Conservation (phyloP, 30 jellyfish, hydroid and myxozoan genomes). For the Hydractinia echinata region DNA sequence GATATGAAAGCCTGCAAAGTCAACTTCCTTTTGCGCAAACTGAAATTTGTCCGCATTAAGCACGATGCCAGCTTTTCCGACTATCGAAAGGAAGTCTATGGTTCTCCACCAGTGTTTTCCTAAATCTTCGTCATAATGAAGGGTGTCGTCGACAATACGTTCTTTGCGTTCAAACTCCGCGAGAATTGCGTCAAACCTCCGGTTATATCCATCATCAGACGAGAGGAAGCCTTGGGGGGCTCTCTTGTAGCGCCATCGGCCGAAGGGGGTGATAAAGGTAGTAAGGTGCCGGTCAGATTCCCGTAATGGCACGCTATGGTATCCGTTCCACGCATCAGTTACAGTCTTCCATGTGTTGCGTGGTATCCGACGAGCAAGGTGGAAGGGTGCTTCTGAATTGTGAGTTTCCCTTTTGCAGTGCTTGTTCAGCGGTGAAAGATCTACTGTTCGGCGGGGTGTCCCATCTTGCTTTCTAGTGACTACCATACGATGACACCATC, state of each 20-base stretch:
- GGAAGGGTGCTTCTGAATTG: slow-evolving; percentile 45
- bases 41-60: slow-evolving; percentile 25
- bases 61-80: slow-evolving; percentile 26
- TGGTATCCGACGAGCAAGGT: slow-evolving; percentile 29
- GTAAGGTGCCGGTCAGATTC: slow-evolving; percentile 16
- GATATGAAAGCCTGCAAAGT: slow-evolving; percentile 45
- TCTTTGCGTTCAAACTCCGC: slow-evolving; percentile 7
- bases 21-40: slow-evolving; percentile 31
- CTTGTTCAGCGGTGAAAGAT: slow-evolving; percentile 16
- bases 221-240: slow-evolving; percentile 43
- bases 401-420: slow-evolving; percentile 39
- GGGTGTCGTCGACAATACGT: slow-evolving; percentile 33
- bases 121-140: slow-evolving; percentile 22
- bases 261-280: slow-evolving; percentile 47
- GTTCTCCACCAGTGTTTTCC: slow-evolving; percentile 39
- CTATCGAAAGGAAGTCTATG: background rate
- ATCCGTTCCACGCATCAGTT: slow-evolving; percentile 58
- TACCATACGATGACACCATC: too few species aligned
- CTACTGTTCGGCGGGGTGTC: slow-evolving; percentile 54
- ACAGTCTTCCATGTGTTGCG: slow-evolving; percentile 38
- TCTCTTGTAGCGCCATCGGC: slow-evolving; percentile 33
- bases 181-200: slow-evolving; percentile 23
- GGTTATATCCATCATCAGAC: slow-evolving; percentile 47
- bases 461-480: too few species aligned
- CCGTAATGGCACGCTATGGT: slow-evolving; percentile 41